These are phyloP conservation scores for Menura novaehollandiae DNA, from an alignment of 2,113 vertebrate genomes.

Conservation along the genomic window DNA sequence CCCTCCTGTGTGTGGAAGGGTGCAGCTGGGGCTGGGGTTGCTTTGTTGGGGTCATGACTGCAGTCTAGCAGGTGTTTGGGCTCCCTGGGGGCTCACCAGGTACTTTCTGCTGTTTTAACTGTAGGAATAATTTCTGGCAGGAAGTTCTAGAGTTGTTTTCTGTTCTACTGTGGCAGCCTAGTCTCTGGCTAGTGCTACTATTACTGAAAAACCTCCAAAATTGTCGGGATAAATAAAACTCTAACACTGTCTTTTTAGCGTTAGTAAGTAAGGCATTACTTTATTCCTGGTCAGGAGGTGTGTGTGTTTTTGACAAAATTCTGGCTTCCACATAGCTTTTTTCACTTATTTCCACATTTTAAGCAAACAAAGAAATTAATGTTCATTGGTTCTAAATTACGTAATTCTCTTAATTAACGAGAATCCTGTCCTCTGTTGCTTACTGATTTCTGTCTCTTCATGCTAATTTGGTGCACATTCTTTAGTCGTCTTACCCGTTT, in stretches of 20 bases:
- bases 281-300: background rate
- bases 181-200: background rate
- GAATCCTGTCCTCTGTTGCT: background rate
- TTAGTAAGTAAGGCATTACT: background rate
- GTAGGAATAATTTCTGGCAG: background rate
- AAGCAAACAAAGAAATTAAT: background rate
- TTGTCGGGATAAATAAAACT: background rate
- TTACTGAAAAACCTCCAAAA: background rate
- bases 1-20: accelerated
- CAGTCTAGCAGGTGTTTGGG: accelerated
- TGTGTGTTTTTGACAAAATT: background rate
- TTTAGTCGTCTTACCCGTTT: background rate
- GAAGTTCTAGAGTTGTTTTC: background rate
- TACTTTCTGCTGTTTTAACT: background rate
- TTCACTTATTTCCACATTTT: background rate
- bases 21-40: background rate
- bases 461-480: too few species aligned
- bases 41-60: background rate
- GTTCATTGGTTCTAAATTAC: background rate
- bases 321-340: background rate
- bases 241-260: background rate
- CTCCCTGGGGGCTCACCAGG: background rate
- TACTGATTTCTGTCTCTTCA: background rate
- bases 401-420: background rate
- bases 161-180: background rate